These are phyloP conservation scores for Papilio polytes DNA, from an alignment of 1,140 invertebrate genomes.

Conservation along the genomic window DNA sequence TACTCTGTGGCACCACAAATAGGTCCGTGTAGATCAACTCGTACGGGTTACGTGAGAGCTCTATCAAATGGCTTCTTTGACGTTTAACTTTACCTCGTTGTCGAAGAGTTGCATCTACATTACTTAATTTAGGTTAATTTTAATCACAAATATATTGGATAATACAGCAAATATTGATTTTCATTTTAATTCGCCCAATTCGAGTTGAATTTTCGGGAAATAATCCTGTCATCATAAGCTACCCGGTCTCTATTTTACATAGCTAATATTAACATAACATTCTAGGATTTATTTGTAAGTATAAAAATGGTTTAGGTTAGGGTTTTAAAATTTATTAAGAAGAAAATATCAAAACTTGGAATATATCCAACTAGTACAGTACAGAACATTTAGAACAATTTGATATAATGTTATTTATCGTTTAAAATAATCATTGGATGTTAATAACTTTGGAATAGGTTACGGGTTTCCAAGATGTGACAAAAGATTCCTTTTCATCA, in stretches of 20 bases:
- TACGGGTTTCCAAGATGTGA: no score
- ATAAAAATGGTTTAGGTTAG: neutral
- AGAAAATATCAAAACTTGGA: neutral
- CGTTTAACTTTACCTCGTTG: slow-evolving; percentile 26
- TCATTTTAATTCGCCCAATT: no score
- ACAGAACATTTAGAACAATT: neutral
- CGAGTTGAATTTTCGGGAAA: no score
- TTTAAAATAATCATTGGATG: neutral
- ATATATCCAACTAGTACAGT: neutral
- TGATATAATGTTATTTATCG: neutral
- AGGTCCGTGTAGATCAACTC: slow-evolving; percentile 8
- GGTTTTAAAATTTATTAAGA: neutral
- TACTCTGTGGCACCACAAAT: slow-evolving; percentile 33
- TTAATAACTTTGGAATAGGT: neutral
- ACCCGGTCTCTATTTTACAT: neutral
- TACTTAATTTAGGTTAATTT: neutral
- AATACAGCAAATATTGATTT: no score
- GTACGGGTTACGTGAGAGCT: neutral
- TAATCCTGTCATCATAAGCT: no score
- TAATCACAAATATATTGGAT: no score
- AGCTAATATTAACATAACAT: neutral
- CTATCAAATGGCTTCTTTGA: slow-evolving; percentile 35
- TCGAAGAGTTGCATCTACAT: neutral
- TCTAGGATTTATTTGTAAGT: neutral
- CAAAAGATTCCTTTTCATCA: no score